Evolutionary conservation across 2,113 vertebrate species (phyloP).

Genomic region (Rhabdornis inornatus): DNA sequence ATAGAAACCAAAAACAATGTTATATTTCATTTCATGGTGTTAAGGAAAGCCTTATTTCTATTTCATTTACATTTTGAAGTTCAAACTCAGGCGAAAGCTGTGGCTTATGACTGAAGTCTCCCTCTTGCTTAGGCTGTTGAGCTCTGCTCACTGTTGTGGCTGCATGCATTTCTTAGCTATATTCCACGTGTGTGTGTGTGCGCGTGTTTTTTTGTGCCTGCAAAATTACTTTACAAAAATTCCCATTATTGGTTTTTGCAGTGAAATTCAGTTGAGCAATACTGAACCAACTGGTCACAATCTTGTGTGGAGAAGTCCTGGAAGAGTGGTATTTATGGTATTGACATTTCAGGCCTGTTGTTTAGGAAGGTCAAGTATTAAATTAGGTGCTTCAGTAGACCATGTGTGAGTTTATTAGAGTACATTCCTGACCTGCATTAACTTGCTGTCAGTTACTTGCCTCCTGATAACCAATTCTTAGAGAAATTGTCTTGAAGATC

Average conservation of each 20-base stretch:
- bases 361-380: not conserved
- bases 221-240: not conserved
- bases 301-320: not conserved
- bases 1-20: not conserved
- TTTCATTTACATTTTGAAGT: not conserved
- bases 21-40: not conserved
- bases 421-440: not conserved
- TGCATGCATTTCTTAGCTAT: fast-evolving
- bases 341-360: not conserved
- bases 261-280: not conserved
- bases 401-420: not conserved
- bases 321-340: not conserved
- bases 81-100: not conserved
- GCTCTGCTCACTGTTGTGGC: not conserved
- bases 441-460: not conserved
- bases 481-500: not conserved
- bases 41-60: not conserved
- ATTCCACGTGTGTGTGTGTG: not conserved
- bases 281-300: not conserved
- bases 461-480: not conserved
- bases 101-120: not conserved
- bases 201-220: not conserved
- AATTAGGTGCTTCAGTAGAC: not conserved
- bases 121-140: not conserved
- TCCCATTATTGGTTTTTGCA: not conserved